These are phyloP conservation scores for Eupithecia inturbata DNA, from an alignment of 2,888 invertebrate species.

Conservation along the genomic window DNA sequence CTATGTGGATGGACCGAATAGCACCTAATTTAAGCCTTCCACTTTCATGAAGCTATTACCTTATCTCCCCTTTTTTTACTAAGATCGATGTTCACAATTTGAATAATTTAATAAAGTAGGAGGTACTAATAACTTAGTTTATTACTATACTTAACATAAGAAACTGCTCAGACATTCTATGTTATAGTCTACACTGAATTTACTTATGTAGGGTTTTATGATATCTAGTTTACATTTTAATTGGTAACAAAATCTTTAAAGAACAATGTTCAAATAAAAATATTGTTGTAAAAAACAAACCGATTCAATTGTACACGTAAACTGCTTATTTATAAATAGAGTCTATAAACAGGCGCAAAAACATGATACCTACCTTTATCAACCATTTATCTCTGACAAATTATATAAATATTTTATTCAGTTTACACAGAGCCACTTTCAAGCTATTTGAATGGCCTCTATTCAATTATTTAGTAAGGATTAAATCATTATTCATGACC, in stretches of 20 bases:
- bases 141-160: not conserved
- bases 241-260: not conserved
- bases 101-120: not conserved
- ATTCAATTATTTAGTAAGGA: not conserved
- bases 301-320: not conserved
- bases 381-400: not conserved
- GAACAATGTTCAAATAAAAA: not conserved
- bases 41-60: too few species aligned
- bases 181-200: not conserved
- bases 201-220: not conserved
- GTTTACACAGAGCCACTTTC: not conserved
- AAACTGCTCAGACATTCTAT: slow-evolving; percentile 1
- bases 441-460: too few species aligned
- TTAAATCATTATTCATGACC: not conserved
- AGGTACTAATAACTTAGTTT: not conserved
- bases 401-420: not conserved
- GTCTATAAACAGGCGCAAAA: not conserved
- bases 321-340: not conserved
- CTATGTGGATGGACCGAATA: too few species aligned
- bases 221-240: not conserved
- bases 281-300: not conserved
- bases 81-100: too few species aligned
- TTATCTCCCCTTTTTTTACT: too few species aligned
- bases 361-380: not conserved
- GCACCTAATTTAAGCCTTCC: too few species aligned